phyloP scores from a whole-genome alignment of 2,113 vertebrate species.

The Anoplopoma fimbria region DNA sequence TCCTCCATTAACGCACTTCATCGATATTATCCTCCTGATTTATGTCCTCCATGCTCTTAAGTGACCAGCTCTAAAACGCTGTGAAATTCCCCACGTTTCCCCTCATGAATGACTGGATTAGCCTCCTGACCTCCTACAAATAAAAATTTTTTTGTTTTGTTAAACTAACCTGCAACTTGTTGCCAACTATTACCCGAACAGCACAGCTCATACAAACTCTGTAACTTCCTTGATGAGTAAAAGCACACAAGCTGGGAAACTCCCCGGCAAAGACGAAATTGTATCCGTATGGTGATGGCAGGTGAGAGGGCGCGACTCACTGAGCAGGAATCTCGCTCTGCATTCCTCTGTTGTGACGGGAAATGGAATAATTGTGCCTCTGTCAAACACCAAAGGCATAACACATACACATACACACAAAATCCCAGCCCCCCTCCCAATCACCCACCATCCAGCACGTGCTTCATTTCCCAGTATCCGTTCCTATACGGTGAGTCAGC shows the following conservation, averaged over 20 bases:
- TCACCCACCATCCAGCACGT: conserved; percentile 24
- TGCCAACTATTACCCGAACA: conserved; percentile 42
- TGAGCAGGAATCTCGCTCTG: conserved; percentile 60
- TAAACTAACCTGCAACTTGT: conserved; percentile 14
- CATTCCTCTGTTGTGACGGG: conserved; percentile 70
- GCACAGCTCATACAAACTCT: conserved; percentile 12
- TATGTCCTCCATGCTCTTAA: conserved; percentile 3
- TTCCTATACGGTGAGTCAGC: conserved; percentile 66
- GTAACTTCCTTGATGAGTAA: conserved; percentile 45
- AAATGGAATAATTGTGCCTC: conserved; percentile 59
- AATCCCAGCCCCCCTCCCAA: neutral
- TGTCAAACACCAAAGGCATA: conserved; percentile 37
- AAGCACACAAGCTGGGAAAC: conserved; percentile 62
- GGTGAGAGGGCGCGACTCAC: conserved; percentile 73
- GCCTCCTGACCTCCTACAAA: conserved; percentile 15
- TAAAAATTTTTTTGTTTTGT: conserved; percentile 18
- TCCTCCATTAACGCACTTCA: conserved; percentile 36
- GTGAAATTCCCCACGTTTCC: neutral
- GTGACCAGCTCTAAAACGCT: neutral
- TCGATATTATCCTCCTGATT: conserved; percentile 18
- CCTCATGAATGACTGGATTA: neutral
- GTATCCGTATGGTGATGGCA: conserved; percentile 67
- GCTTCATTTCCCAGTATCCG: conserved; percentile 52
- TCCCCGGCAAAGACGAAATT: conserved; percentile 67
- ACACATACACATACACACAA: neutral